These are phyloP conservation scores for Poliocrania exsul DNA, from an alignment of 2,797 vertebrate species.

Conservation along the genomic window DNA sequence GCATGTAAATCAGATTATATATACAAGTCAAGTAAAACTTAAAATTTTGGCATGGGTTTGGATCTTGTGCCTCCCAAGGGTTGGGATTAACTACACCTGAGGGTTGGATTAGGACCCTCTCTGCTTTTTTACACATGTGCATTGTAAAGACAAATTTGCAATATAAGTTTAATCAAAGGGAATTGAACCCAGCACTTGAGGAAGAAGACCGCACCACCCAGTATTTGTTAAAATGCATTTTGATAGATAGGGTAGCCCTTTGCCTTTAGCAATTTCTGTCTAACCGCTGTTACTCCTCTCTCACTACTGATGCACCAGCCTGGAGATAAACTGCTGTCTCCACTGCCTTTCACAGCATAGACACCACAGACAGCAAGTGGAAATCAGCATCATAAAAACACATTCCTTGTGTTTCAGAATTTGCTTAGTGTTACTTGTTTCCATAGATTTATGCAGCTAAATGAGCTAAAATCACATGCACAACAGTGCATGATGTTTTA, in stretches of 20 bases:
- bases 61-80: neutral
- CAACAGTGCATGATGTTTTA: neutral
- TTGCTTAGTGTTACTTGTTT: neutral
- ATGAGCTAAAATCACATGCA: neutral
- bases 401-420: neutral
- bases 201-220: neutral
- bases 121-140: neutral
- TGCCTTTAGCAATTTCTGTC: neutral
- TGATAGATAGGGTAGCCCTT: neutral
- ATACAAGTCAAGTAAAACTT: neutral
- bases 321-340: neutral
- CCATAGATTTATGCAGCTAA: neutral
- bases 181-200: neutral
- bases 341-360: neutral
- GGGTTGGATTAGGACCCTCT: neutral
- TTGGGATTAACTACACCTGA: neutral
- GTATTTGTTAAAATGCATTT: neutral
- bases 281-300: neutral
- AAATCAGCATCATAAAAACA: conserved; percentile 1
- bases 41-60: neutral
- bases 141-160: neutral
- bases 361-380: neutral
- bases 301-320: neutral
- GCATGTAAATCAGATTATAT: neutral
- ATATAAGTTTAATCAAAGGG: neutral